Percentiles rank a stretch among this genome's conserved stretches.
phyloP scores from a whole-genome alignment of 2,797 vertebrate species.

The Pyrrhura leucotis region DNA sequence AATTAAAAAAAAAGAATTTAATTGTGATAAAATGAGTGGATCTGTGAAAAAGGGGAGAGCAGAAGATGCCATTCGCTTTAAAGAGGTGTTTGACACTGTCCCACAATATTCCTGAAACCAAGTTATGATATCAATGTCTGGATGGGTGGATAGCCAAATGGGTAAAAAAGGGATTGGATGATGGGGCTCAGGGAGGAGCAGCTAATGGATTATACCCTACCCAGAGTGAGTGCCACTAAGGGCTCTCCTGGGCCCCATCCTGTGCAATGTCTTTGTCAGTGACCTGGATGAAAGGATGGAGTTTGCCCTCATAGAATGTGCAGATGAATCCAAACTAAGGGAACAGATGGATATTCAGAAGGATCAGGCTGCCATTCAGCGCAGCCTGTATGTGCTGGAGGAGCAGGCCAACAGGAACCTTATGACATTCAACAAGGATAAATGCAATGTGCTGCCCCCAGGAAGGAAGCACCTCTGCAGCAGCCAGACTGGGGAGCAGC shows the following conservation, averaged over 20 bases:
- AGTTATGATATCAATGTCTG: neutral
- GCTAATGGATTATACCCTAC: neutral
- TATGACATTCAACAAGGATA: neutral
- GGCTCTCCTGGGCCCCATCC: neutral
- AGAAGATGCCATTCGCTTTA: neutral
- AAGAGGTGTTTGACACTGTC: neutral
- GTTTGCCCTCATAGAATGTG: neutral
- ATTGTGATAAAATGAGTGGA: neutral
- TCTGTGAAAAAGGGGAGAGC: neutral
- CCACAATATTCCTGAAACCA: neutral
- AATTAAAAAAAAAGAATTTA: neutral
- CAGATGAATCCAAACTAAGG: neutral
- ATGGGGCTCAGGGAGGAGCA: neutral
- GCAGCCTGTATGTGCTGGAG: neutral
- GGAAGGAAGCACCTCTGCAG: neutral
- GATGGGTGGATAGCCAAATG: neutral
- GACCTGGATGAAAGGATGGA: neutral
- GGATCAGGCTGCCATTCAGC: neutral
- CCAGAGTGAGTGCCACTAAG: neutral
- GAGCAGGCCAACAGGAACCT: neutral
- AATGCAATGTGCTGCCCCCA: rapidly evolving
- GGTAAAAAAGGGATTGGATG: neutral
- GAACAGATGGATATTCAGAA: neutral
- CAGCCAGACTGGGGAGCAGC: neutral
- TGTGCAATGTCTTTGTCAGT: neutral